Evolutionary conservation across 2,888 invertebrate species (phyloP).

Genomic region (Campoplex nolae): DNA sequence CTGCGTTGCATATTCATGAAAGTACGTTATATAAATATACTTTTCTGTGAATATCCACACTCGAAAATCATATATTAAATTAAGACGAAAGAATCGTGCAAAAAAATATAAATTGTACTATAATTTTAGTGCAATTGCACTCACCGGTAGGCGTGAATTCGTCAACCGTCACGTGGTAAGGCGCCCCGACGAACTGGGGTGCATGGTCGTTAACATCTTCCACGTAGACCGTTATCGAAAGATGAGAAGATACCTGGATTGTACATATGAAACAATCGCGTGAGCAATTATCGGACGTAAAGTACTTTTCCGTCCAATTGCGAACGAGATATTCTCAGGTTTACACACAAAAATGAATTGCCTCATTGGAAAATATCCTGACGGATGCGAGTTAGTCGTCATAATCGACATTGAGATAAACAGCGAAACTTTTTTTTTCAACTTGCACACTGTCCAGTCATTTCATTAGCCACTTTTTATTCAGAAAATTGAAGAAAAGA

Average conservation of each 20-base stretch:
- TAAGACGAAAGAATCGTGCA: background rate
- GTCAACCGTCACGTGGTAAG: conserved; percentile 92
- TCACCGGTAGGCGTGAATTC: conserved; percentile 92
- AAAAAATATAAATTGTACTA: background rate
- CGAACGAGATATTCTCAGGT: background rate
- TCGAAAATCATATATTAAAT: background rate
- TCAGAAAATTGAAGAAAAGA: background rate
- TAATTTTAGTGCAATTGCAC: background rate
- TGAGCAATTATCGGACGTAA: background rate
- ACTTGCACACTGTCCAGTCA: background rate
- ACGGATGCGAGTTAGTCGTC: background rate
- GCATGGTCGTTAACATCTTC: conserved; percentile 95
- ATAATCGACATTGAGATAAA: background rate
- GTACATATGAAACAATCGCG: conserved; percentile 61
- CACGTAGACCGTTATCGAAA: conserved; percentile 94
- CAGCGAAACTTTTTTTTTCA: background rate
- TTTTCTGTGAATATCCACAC: background rate
- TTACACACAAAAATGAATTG: background rate
- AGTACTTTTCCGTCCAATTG: background rate
- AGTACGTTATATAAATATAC: background rate
- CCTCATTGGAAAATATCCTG: background rate
- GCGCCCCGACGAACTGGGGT: conserved; percentile 91
- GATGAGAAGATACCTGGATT: conserved; percentile 91
- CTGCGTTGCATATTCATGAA: conserved; percentile 14
- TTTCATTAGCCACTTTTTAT: background rate